Evolutionary conservation across 2,888 invertebrate species (phyloP).

Genomic region (Notodonta ziczac): DNA sequence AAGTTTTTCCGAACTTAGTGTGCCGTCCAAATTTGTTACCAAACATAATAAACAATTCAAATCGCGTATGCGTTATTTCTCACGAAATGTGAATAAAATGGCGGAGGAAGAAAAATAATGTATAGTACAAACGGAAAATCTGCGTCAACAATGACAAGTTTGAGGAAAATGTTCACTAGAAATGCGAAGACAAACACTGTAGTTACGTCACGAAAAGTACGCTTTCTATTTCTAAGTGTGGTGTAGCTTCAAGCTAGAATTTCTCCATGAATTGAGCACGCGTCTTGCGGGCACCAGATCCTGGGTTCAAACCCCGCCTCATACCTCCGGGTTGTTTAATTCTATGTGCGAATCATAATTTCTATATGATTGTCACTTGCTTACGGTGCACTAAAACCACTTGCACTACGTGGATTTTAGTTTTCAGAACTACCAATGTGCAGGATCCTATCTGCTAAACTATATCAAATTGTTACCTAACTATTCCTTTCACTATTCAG

Average conservation of each 20-base stretch:
- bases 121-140: background rate
- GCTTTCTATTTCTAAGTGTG: slow-evolving; percentile 16
- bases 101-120: slow-evolving; percentile 7
- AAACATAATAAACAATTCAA: slow-evolving; percentile 24
- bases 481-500: slow-evolving; percentile 25
- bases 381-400: too few relatives aligned
- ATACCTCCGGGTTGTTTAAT: too few relatives aligned
- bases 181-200: background rate
- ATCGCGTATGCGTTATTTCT: slow-evolving; percentile 25
- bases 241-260: too few relatives aligned
- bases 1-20: slow-evolving; percentile 11
- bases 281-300: too few relatives aligned
- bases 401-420: too few relatives aligned
- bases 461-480: too few relatives aligned
- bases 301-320: too few relatives aligned
- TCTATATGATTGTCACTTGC: too few relatives aligned
- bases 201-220: slow-evolving; percentile 10
- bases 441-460: too few relatives aligned
- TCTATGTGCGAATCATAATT: too few relatives aligned
- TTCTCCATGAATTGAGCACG: too few relatives aligned
- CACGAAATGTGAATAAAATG: slow-evolving; percentile 33
- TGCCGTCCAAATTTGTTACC: background rate
- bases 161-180: background rate
- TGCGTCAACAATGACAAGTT: background rate
- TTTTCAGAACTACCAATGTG: too few relatives aligned